Conservation (phyloP, 2,888 invertebrate genomes). For the Tigriopus californicus region DNA sequence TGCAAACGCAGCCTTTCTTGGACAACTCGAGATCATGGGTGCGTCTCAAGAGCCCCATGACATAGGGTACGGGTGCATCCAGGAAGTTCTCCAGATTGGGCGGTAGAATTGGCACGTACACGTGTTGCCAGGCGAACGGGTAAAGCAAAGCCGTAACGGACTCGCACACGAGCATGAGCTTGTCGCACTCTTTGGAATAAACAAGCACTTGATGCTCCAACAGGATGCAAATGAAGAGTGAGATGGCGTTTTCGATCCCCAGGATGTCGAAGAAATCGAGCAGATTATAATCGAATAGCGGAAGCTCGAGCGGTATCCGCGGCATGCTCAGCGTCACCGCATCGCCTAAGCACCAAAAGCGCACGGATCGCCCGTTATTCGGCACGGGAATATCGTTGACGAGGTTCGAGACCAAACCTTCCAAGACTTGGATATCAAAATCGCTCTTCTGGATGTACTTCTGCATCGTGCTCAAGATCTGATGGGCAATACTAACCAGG, state of each 20-base stretch:
- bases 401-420: conserved; percentile 47
- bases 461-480: not conserved
- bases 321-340: conserved; percentile 10
- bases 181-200: conserved; percentile 78
- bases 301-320: conserved; percentile 50
- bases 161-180: conserved; percentile 89
- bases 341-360: conserved; percentile 34
- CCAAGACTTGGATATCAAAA: conserved; percentile 11
- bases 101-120: conserved; percentile 94
- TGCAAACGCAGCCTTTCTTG: conserved; percentile 47
- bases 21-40: conserved; percentile 12
- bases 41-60: conserved; percentile 60
- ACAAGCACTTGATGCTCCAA: conserved; percentile 91
- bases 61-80: conserved; percentile 96
- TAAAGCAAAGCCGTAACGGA: conserved; percentile 70
- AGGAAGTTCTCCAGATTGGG: conserved; percentile 84
- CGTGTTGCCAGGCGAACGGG: conserved; percentile 95
- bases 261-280: conserved; percentile 69
- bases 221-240: conserved; percentile 80
- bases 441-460: conserved; percentile 2
- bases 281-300: conserved; percentile 79
- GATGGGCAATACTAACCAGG: conserved; percentile 61
- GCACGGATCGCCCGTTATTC: conserved; percentile 64
- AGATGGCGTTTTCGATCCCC: conserved; percentile 76
- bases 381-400: conserved; percentile 85